These are phyloP conservation scores for Chalcosyrphus nemorum DNA, from an alignment of 2,888 invertebrate genomes.

Conservation along the genomic window DNA sequence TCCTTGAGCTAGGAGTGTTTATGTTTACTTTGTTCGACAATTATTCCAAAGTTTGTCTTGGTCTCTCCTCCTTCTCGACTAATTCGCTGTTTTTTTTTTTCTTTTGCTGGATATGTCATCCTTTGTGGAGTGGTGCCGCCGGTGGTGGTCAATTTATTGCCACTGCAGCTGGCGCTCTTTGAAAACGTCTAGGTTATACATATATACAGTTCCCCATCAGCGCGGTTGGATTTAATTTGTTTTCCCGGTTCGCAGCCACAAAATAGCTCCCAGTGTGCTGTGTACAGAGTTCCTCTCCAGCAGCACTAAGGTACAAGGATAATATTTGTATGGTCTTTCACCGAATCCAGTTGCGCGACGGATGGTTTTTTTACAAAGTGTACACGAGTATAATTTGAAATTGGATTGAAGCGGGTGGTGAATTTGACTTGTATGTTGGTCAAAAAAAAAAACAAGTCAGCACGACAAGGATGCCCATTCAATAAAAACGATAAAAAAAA, in stretches of 20 bases:
- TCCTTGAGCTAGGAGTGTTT: slow-evolving; percentile 37
- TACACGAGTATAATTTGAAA: slow-evolving; percentile 23
- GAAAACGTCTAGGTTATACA: slow-evolving; percentile 20
- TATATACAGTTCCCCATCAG: slow-evolving; percentile 24
- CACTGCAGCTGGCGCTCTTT: slow-evolving; percentile 31
- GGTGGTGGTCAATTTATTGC: slow-evolving; percentile 46
- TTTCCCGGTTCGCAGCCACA: slow-evolving; percentile 19
- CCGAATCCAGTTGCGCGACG: background rate
- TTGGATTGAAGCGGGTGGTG: background rate
- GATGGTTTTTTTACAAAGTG: background rate
- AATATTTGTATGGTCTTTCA: background rate
- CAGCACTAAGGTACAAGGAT: background rate
- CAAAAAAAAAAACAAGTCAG: background rate
- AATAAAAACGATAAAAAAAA: too few species aligned
- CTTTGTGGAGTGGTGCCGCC: too few species aligned
- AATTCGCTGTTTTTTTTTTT: slow-evolving; percentile 1
- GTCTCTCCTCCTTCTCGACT: background rate
- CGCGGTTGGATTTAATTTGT: slow-evolving; percentile 34
- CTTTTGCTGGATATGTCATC: slow-evolving; percentile 6
- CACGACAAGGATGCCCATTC: background rate
- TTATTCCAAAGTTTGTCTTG: slow-evolving; percentile 44
- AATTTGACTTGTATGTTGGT: background rate
- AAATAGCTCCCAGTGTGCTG: slow-evolving; percentile 5
- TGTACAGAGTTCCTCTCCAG: background rate
- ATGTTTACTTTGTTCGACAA: slow-evolving; percentile 32